Percentiles rank a stretch among this genome's conserved stretches.
Evolutionary conservation across 2,797 vertebrate genomes (phyloP).

Genomic region (Enteromius afrohamiltoni): DNA sequence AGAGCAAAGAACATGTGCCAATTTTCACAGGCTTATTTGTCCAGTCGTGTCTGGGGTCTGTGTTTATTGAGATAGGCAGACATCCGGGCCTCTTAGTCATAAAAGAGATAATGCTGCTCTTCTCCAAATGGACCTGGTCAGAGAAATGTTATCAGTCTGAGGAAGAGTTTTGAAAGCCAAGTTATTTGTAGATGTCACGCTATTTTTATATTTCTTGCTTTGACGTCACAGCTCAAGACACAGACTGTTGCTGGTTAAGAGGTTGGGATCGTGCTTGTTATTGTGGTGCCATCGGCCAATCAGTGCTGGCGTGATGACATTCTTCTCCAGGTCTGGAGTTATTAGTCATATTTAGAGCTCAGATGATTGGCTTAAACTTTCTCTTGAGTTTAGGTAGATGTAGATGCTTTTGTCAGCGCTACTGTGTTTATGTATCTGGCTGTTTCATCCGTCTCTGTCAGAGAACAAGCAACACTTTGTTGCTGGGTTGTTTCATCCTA

Average conservation of each 20-base stretch:
- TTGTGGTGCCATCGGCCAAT: slow-evolving; percentile 1
- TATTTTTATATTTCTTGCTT: background rate
- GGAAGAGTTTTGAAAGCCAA: background rate
- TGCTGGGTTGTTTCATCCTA: slow-evolving; percentile 32
- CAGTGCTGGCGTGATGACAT: background rate
- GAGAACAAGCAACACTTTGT: background rate
- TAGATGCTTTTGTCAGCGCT: background rate
- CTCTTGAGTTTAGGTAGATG: background rate
- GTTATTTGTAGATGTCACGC: background rate
- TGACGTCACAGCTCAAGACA: slow-evolving; percentile 9
- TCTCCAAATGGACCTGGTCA: slow-evolving; percentile 12
- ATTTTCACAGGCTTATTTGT: slow-evolving; percentile 49
- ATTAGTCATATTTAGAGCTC: background rate
- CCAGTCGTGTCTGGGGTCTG: slow-evolving; percentile 29
- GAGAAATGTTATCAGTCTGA: background rate
- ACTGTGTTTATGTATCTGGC: slow-evolving; percentile 8
- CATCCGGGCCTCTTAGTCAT: background rate
- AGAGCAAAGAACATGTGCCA: slow-evolving; percentile 21
- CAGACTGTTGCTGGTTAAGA: background rate
- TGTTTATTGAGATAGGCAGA: slow-evolving; percentile 44
- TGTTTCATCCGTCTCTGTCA: background rate
- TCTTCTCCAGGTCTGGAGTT: background rate
- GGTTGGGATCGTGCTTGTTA: background rate
- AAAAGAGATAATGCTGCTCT: slow-evolving; percentile 3
- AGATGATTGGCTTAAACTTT: background rate